Evolutionary conservation across 2,888 invertebrate species (phyloP).

Genomic region (Tinea trinotella): DNA sequence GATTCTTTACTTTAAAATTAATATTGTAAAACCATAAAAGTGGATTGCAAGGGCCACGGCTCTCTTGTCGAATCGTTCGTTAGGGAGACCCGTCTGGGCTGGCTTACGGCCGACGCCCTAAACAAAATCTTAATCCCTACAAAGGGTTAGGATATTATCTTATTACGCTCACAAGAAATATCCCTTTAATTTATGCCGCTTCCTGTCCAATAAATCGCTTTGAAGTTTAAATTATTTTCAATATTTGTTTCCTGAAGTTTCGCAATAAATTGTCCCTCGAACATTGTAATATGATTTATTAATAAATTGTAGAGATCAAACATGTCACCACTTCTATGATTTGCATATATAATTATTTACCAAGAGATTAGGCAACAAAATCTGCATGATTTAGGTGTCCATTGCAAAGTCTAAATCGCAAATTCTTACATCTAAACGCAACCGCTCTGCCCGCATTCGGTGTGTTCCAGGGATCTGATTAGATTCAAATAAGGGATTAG

Average conservation of each 20-base stretch:
- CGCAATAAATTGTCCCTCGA: conserved; percentile 1
- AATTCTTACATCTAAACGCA: background rate
- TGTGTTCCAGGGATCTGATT: conserved; percentile 67
- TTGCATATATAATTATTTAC: background rate
- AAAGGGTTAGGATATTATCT: conserved; percentile 72
- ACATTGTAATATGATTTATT: background rate
- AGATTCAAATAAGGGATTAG: conserved; percentile 75
- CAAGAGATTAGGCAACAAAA: background rate
- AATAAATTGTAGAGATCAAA: conserved; percentile 4
- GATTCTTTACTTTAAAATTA: background rate
- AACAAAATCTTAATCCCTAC: conserved; percentile 71
- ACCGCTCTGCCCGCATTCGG: conserved; percentile 1
- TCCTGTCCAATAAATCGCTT: conserved; percentile 27
- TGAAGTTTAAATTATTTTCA: conserved; percentile 18
- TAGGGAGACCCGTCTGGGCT: conserved; percentile 50
- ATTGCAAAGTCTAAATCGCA: background rate
- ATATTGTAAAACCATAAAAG: conserved; percentile 18
- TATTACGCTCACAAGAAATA: conserved; percentile 66
- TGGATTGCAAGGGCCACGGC: conserved; percentile 34
- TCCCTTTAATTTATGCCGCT: conserved; percentile 52
- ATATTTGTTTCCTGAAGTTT: conserved; percentile 13
- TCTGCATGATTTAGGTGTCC: conserved; percentile 3
- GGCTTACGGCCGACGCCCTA: conserved; percentile 58
- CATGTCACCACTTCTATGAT: background rate
- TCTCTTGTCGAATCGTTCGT: conserved; percentile 40